These are phyloP conservation scores for Rhaphigaster nebulosa DNA, from an alignment of 2,888 invertebrate species.

Conservation along the genomic window DNA sequence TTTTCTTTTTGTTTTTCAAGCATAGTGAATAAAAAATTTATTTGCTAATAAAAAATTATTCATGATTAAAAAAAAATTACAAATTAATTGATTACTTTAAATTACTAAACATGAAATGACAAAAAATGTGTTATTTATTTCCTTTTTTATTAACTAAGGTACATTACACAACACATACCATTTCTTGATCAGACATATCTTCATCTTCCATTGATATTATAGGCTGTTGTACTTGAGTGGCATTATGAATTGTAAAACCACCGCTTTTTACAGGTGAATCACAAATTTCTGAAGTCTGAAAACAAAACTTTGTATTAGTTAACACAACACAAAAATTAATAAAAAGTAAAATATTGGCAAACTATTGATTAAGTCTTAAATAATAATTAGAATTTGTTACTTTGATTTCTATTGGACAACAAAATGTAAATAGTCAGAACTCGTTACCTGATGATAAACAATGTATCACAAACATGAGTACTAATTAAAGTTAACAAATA, in stretches of 20 bases:
- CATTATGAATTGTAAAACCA: constrained; percentile 69
- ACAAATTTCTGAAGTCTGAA: constrained; percentile 60
- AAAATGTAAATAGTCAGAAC: background rate
- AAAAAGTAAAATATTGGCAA: background rate
- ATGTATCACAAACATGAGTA: too few relatives aligned
- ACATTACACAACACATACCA: constrained; percentile 69
- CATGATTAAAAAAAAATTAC: too few relatives aligned
- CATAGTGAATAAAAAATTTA: too few relatives aligned
- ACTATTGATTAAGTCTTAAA: background rate
- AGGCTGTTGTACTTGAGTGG: constrained; percentile 75
- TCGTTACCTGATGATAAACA: too few relatives aligned
- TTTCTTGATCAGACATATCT: constrained; percentile 89
- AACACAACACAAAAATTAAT: background rate
- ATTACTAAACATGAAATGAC: too few relatives aligned
- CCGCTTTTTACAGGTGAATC: constrained; percentile 62
- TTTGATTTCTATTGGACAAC: background rate
- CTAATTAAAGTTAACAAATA: too few relatives aligned
- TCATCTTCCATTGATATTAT: constrained; percentile 98
- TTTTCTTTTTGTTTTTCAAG: too few relatives aligned
- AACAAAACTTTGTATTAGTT: constrained; percentile 1
- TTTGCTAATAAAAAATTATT: too few relatives aligned
- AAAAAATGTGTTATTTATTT: too few relatives aligned
- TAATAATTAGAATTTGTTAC: background rate
- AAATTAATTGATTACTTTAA: too few relatives aligned
- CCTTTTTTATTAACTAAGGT: too few relatives aligned